phyloP scores from a whole-genome alignment of 2,797 vertebrate species.

The Falco novaeseelandiae region DNA sequence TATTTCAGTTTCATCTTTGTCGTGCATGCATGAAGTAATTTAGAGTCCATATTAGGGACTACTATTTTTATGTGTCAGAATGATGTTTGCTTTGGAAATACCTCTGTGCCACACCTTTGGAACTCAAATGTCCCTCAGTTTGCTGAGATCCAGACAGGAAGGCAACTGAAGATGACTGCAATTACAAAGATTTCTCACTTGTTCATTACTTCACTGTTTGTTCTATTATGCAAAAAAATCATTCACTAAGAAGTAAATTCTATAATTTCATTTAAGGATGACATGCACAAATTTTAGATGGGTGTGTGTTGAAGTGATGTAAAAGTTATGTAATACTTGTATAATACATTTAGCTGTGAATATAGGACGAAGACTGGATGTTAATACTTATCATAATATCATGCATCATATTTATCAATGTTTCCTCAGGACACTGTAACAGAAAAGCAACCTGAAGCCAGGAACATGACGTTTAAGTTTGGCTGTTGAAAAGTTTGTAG shows the following conservation, averaged over 20 bases:
- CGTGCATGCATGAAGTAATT: background rate
- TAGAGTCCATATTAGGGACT: background rate
- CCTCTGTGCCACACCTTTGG: background rate
- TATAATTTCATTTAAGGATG: background rate
- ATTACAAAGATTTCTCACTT: background rate
- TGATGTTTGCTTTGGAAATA: background rate
- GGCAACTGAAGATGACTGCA: background rate
- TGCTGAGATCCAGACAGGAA: background rate
- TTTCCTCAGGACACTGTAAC: background rate
- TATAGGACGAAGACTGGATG: background rate
- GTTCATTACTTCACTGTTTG: background rate
- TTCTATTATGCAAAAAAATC: background rate
- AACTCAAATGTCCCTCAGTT: background rate
- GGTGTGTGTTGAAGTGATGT: background rate
- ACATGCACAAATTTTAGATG: background rate
- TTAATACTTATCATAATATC: background rate
- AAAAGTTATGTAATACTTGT: background rate
- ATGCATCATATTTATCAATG: accelerated
- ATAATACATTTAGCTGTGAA: background rate
- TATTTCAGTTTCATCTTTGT: background rate
- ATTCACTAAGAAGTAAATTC: background rate
- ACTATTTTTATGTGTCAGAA: background rate
- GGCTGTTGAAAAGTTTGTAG: background rate
- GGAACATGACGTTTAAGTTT: background rate
- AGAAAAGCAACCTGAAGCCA: background rate